Conservation (phyloP, 2,888 invertebrate species). For the Hirtodrosophila trivittata region DNA sequence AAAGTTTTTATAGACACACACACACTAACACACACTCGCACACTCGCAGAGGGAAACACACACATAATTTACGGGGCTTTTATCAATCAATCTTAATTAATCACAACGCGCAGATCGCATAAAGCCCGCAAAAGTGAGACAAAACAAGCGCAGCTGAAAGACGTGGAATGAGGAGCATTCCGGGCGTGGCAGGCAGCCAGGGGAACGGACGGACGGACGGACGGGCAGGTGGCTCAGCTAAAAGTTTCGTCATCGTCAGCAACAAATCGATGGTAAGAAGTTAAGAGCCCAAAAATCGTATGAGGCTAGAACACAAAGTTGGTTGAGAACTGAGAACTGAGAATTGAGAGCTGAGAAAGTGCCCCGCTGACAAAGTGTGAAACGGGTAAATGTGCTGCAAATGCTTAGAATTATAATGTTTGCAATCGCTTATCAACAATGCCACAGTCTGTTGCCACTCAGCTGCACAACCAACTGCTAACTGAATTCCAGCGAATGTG, state of each 20-base stretch:
- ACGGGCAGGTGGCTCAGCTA: slow-evolving; percentile 54
- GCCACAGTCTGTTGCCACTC: slow-evolving; percentile 38
- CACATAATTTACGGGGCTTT: slow-evolving; percentile 53
- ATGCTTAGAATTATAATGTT: slow-evolving; percentile 50
- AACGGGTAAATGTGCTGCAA: slow-evolving; percentile 15
- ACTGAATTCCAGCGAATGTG: slow-evolving; percentile 32
- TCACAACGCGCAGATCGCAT: slow-evolving; percentile 81
- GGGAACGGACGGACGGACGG: neutral
- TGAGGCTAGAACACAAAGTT: slow-evolving; percentile 8
- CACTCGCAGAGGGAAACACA: slow-evolving; percentile 24
- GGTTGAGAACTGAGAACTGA: neutral
- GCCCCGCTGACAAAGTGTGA: slow-evolving; percentile 23
- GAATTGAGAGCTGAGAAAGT: slow-evolving; percentile 6
- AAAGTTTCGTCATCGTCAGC: slow-evolving; percentile 67
- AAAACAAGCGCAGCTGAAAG: slow-evolving; percentile 7
- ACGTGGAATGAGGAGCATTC: neutral
- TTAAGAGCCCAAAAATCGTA: slow-evolving; percentile 9
- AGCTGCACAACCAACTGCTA: slow-evolving; percentile 25
- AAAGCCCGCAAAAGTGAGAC: slow-evolving; percentile 48
- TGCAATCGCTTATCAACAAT: slow-evolving; percentile 41
- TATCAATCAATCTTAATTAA: slow-evolving; percentile 84
- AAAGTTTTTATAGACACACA: slow-evolving; percentile 75
- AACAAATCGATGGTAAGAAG: slow-evolving; percentile 64
- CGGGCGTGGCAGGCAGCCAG: neutral
- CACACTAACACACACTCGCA: slow-evolving; percentile 32